phyloP scores from a whole-genome alignment of 53 echinoderm and acorn worm genomes.

The Antedon mediterranea region DNA sequence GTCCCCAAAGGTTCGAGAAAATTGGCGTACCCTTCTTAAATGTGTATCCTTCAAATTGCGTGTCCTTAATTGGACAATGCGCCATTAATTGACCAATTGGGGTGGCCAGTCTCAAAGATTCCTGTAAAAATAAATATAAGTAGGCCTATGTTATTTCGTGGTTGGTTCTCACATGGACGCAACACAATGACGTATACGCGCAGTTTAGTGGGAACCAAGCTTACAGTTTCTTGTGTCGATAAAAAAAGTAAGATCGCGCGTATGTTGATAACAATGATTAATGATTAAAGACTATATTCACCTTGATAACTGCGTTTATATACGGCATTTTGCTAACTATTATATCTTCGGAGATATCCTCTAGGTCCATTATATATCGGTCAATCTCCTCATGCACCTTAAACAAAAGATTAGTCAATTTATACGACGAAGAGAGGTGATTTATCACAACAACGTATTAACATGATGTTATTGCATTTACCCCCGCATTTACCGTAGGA shows the following conservation, averaged over 20 bases:
- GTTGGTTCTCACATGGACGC: too few species aligned
- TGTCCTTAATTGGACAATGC: background rate
- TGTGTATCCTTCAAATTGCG: background rate
- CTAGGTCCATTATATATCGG: background rate
- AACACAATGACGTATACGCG: too few species aligned
- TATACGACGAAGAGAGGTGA: too few species aligned
- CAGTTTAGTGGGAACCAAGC: too few species aligned
- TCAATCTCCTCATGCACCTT: background rate
- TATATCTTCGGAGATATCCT: background rate
- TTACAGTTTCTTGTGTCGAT: too few species aligned
- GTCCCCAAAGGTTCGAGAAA: background rate
- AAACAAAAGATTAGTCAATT: too few species aligned
- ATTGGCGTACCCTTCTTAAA: background rate
- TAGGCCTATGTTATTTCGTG: too few species aligned
- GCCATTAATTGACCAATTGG: background rate
- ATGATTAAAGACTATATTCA: too few species aligned
- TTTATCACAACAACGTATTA: too few species aligned
- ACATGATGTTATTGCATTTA: background rate
- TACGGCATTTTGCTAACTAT: background rate
- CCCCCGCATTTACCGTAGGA: too few species aligned
- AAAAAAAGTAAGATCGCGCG: too few species aligned
- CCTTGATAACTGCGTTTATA: background rate
- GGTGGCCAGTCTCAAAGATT: background rate
- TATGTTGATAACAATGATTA: too few species aligned
- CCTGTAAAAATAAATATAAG: background rate